Conservation (phyloP, 1,140 invertebrate species). For the Drosophila eugracilis region DNA sequence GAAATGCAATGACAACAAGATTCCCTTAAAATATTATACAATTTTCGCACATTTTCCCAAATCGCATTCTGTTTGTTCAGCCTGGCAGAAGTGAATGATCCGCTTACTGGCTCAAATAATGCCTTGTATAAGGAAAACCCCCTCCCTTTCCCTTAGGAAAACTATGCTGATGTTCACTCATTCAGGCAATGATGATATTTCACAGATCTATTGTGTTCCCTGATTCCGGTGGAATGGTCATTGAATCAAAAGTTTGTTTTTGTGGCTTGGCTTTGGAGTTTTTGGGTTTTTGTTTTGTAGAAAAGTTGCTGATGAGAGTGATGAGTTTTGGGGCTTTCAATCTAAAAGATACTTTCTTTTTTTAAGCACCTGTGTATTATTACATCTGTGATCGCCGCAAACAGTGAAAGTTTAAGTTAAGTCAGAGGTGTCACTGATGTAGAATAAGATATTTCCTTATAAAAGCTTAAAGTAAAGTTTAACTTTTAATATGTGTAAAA, state of each 20-base stretch:
- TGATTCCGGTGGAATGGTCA: not conserved
- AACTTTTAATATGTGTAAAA: too few relatives aligned
- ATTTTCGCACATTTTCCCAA: conserved; percentile 9
- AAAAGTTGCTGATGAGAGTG: not conserved
- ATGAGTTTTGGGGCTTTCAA: not conserved
- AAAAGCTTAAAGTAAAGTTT: too few relatives aligned
- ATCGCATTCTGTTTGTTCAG: conserved; percentile 46
- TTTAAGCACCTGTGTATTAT: not conserved
- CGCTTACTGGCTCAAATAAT: conserved; percentile 12
- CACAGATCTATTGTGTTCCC: conserved; percentile 18
- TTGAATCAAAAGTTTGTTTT: not conserved
- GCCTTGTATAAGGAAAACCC: not conserved
- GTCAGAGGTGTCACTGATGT: too few relatives aligned
- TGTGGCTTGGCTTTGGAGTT: not conserved
- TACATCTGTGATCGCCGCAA: too few relatives aligned
- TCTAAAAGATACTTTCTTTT: too few relatives aligned
- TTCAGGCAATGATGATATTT: conserved; percentile 19
- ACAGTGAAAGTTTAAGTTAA: too few relatives aligned
- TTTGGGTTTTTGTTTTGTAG: too few relatives aligned
- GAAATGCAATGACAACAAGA: conserved; percentile 41
- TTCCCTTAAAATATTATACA: conserved; percentile 28
- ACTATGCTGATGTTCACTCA: not conserved
- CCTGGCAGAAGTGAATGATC: conserved; percentile 43
- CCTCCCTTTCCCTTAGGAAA: not conserved
- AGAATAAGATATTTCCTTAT: too few relatives aligned